Evolutionary conservation across 2,797 vertebrate species (phyloP).

Genomic region (Sebastes alutus): DNA sequence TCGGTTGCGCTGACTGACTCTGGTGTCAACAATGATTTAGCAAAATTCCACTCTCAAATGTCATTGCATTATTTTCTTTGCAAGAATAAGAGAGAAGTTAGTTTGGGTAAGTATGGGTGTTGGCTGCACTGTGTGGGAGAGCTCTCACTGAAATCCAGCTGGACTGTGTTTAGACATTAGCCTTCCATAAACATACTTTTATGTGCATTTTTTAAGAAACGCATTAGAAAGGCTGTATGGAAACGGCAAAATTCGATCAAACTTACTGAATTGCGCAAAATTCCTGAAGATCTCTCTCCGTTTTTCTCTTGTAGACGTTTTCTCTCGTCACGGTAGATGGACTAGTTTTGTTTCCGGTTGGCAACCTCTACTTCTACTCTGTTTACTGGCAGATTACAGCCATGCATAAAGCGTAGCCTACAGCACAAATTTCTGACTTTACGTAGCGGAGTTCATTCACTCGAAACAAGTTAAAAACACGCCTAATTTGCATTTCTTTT

Average conservation of each 20-base stretch:
- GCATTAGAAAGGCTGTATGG: not conserved
- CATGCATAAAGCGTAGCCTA: too few relatives aligned
- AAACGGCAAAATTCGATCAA: not conserved
- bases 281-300: too few relatives aligned
- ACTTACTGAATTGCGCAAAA: too few relatives aligned
- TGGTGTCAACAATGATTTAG: not conserved
- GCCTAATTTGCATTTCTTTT: too few relatives aligned
- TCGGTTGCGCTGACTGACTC: not conserved
- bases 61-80: not conserved
- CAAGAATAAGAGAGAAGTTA: not conserved
- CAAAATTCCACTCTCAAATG: not conserved
- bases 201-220: not conserved
- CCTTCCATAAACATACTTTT: not conserved
- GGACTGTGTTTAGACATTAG: not conserved
- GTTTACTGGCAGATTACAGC: too few relatives aligned
- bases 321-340: too few relatives aligned
- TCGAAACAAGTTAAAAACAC: too few relatives aligned
- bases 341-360: too few relatives aligned
- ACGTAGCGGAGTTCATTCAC: too few relatives aligned
- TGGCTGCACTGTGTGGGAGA: not conserved
- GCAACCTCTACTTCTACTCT: too few relatives aligned
- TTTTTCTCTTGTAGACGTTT: too few relatives aligned
- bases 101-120: not conserved
- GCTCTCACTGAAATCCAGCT: not conserved
- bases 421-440: too few relatives aligned